Evolutionary conservation across 1,140 invertebrate genomes (phyloP), one percentile per base, ranked within the genome.

Genomic region (Macrostomum lignano): DNA sequence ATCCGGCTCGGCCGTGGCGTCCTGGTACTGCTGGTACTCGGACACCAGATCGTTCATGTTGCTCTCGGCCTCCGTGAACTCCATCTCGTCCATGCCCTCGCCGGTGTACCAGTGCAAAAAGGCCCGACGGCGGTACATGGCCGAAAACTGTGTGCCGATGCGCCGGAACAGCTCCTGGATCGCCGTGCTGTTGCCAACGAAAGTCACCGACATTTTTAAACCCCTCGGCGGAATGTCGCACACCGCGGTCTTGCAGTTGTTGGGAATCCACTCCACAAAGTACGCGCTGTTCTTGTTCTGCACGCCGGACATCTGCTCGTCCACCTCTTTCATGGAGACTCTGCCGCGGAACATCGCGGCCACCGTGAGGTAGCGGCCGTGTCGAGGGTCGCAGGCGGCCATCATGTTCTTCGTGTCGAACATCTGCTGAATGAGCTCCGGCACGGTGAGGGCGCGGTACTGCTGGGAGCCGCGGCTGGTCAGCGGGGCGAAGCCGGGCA

Each of bases 381-480:
- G 65, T n/a, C 66, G 57, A 9, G 71, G 71, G 53, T 72, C 69
- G 44, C 68, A 71, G 17, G 67, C 66, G 2, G 66, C 65, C 67
- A 72, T 69, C 63, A 70, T 66, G 31, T 45, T 45, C 17, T 45
- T 40, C 3, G 35, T 25, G 31, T 38, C 24, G 25, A 36, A 38
- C 13, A 36, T 36, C 23, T 35, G 17, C 21, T 35, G 21, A 36
- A 38, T 23, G 6, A 38, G 17, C 15, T 21, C 3, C 19, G 21
- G 37, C 5, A 38, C 20, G 3, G 10, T 26, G 23, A 36, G 4
- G 9, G 22, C 10, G 22, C 15, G 10, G 25, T 38, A 38, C 11
- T 9, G 73, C 46, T 77, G 73, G 41, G 66, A 70, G 9, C 73
- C 69, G 14, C 28, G 19, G 10, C 37, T 24, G 3, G 34, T 30